A percentile compares a stretch with the other conserved stretches of the same genome.
phyloP scores from a whole-genome alignment of 2,888 invertebrate genomes.

The Agrypnus murinus region DNA sequence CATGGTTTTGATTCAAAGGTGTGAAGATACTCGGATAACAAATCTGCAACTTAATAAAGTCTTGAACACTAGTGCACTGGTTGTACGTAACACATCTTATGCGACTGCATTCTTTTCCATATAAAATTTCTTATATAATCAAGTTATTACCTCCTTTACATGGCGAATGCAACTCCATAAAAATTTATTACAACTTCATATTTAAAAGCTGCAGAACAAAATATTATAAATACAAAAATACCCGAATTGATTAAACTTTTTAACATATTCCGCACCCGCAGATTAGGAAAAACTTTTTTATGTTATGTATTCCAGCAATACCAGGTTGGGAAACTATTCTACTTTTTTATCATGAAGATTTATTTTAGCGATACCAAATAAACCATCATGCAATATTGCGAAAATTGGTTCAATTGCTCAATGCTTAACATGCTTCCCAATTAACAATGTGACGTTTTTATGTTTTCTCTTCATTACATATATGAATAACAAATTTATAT shows the following conservation, averaged over 20 bases:
- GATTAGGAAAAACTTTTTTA: no score
- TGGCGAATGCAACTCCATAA: neutral
- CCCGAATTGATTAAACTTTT: no score
- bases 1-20: no score
- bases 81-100: no score
- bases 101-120: constrained; percentile 20
- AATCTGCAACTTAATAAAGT: no score
- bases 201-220: no score
- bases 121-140: constrained; percentile 10
- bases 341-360: neutral
- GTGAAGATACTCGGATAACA: no score
- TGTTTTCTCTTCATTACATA: neutral
- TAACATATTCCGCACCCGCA: no score
- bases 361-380: neutral
- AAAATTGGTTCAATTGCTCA: constrained; percentile 1
- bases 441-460: constrained; percentile 12
- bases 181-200: no score
- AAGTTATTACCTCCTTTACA: neutral
- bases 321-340: neutral
- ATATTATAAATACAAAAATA: no score
- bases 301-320: no score
- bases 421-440: neutral
- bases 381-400: neutral
- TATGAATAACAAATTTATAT: constrained; percentile 1
- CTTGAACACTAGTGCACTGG: no score